Conservation (phyloP, 2,113 vertebrate species). For the Onychostruthus taczanowskii region DNA sequence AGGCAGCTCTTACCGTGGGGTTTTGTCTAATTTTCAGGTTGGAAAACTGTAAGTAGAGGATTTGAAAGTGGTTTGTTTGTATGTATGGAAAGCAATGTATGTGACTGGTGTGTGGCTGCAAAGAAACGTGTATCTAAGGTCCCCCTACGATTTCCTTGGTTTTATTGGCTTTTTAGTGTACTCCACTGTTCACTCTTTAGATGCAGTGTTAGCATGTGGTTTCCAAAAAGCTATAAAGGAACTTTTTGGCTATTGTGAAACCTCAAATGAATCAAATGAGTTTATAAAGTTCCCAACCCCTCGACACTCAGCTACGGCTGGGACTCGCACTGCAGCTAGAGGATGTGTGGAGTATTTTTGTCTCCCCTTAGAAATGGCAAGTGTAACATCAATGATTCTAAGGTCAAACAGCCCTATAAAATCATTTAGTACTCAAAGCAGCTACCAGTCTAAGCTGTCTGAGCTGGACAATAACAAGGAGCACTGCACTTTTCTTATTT, state of each 20-base stretch:
- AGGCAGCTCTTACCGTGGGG: not conserved
- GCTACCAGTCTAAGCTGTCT: slow-evolving; percentile 35
- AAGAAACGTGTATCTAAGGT: not conserved
- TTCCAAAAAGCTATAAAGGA: slow-evolving; percentile 63
- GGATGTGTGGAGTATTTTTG: slow-evolving; percentile 57
- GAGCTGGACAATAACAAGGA: slow-evolving; percentile 19
- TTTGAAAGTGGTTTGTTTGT: not conserved
- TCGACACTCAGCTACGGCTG: slow-evolving; percentile 15
- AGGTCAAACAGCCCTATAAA: slow-evolving; percentile 60
- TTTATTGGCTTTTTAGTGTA: slow-evolving; percentile 37
- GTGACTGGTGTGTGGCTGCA: not conserved
- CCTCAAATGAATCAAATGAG: slow-evolving; percentile 60
- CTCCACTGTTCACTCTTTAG: slow-evolving; percentile 19
- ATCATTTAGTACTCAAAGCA: slow-evolving; percentile 45
- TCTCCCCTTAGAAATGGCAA: slow-evolving; percentile 57
- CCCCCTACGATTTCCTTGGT: not conserved
- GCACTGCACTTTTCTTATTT: slow-evolving; percentile 61
- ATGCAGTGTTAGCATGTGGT: slow-evolving; percentile 24
- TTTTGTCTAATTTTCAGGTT: not conserved
- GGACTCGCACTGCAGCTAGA: slow-evolving; percentile 41
- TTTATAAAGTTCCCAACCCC: slow-evolving; percentile 61
- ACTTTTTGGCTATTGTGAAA: slow-evolving; percentile 66
- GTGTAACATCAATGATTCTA: slow-evolving; percentile 51
- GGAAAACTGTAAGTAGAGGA: not conserved
- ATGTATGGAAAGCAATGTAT: not conserved